Evolutionary conservation across 2,113 vertebrate genomes (phyloP).

Genomic region (Colaptes auratus): DNA sequence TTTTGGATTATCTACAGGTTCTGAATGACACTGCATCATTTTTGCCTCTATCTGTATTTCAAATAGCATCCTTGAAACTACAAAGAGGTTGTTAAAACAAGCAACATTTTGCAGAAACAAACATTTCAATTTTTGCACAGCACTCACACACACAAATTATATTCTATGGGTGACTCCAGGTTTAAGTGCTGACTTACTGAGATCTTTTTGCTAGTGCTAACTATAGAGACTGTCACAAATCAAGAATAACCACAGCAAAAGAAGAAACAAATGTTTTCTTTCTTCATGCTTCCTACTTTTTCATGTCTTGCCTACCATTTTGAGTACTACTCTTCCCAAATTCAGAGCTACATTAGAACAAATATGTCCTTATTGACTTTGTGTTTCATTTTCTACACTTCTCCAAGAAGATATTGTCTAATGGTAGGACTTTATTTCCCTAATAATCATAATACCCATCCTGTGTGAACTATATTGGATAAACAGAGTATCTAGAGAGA

Average conservation of each 20-base stretch:
- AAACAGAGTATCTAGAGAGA: not conserved
- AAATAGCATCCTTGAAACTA: not conserved
- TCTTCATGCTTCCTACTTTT: not conserved
- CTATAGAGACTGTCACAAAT: not conserved
- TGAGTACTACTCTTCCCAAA: not conserved
- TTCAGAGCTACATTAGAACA: not conserved
- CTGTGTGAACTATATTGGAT: not conserved
- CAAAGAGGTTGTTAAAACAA: not conserved
- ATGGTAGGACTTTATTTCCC: not conserved
- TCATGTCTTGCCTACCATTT: not conserved
- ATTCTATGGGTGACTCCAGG: not conserved
- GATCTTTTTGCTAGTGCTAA: not conserved
- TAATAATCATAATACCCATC: not conserved
- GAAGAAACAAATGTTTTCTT: not conserved
- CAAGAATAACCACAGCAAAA: not conserved
- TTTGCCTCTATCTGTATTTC: not conserved
- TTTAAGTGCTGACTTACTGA: conserved; percentile 21
- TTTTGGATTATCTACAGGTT: not conserved
- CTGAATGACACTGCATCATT: not conserved
- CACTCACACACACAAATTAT: not conserved
- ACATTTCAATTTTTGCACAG: conserved; percentile 15
- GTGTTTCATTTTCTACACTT: not conserved
- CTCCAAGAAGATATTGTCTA: not conserved
- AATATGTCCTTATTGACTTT: not conserved
- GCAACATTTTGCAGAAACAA: conserved; percentile 1